phyloP scores from a whole-genome alignment of 2,797 vertebrate genomes.

The Pangasius sanitwongsei region DNA sequence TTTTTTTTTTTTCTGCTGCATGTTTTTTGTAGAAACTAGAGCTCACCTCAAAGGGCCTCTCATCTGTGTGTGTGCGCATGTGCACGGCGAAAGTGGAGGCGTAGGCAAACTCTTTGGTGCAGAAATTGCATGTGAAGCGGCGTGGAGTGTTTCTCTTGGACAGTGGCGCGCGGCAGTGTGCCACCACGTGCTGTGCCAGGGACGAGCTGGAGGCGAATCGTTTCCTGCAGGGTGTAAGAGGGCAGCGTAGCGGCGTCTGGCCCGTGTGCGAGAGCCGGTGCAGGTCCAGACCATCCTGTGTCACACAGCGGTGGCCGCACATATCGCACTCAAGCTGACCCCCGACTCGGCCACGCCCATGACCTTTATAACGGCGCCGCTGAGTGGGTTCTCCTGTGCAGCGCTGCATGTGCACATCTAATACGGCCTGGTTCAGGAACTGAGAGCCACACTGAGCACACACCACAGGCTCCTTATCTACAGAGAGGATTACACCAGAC shows the following conservation, averaged over 20 bases:
- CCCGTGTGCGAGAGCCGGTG: constrained; percentile 82
- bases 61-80: constrained; percentile 81
- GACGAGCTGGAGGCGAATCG: constrained; percentile 74
- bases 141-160: constrained; percentile 63
- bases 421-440: constrained; percentile 80
- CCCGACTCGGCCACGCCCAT: constrained; percentile 77
- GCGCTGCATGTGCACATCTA: constrained; percentile 84
- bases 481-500: constrained; percentile 7
- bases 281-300: constrained; percentile 80
- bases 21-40: background rate
- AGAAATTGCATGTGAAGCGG: constrained; percentile 76
- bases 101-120: constrained; percentile 79
- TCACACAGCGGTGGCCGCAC: constrained; percentile 81
- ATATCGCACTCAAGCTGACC: constrained; percentile 83
- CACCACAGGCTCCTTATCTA: constrained; percentile 57
- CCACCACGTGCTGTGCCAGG: constrained; percentile 77
- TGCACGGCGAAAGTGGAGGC: constrained; percentile 81
- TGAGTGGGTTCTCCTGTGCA: constrained; percentile 58
- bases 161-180: constrained; percentile 74
- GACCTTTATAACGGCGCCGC: constrained; percentile 62
- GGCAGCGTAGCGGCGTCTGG: constrained; percentile 81
- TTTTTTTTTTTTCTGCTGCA: background rate
- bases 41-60: constrained; percentile 81
- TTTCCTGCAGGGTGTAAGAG: constrained; percentile 77
- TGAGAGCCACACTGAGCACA: constrained; percentile 82